These are phyloP conservation scores for Pherbina coryleti DNA, from an alignment of 2,888 invertebrate species.

Conservation along the genomic window DNA sequence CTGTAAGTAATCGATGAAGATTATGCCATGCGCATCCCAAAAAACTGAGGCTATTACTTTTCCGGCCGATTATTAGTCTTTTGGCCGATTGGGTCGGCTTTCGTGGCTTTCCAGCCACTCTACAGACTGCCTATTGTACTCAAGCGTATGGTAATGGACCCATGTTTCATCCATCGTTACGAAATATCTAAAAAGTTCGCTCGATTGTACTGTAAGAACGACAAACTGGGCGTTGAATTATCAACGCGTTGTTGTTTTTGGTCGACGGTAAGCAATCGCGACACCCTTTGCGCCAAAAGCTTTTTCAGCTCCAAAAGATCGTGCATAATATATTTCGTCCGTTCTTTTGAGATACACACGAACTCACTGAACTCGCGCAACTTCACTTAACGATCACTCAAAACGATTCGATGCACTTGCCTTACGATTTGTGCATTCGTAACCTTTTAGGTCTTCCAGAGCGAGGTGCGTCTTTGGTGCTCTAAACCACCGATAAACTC, in stretches of 20 bases:
- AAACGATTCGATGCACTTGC: too few species aligned
- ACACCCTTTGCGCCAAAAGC: slow-evolving; percentile 41
- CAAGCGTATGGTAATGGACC: slow-evolving; percentile 6
- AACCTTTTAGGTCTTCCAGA: neutral
- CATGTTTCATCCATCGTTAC: too few species aligned
- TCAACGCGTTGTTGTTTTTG: slow-evolving; percentile 32
- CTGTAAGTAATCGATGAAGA: slow-evolving; percentile 28
- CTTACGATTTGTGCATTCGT: too few species aligned
- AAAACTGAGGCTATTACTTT: slow-evolving; percentile 32
- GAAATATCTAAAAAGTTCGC: too few species aligned
- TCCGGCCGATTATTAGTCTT: slow-evolving; percentile 2
- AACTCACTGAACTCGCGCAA: too few species aligned
- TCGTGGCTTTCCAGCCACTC: slow-evolving; percentile 27
- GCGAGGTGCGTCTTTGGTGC: neutral
- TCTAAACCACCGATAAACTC: neutral
- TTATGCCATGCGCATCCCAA: slow-evolving; percentile 33
- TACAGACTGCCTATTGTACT: slow-evolving; percentile 22
- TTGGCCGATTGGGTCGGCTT: slow-evolving; percentile 26
- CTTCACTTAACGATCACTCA: neutral
- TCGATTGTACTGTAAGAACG: neutral
- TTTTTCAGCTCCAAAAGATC: slow-evolving; percentile 35
- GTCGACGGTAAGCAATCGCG: slow-evolving; percentile 38
- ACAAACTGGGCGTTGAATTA: slow-evolving; percentile 7
- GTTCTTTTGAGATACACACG: too few species aligned
- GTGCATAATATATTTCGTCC: too few species aligned